A percentile compares a stretch with the other conserved stretches of the same genome.
phyloP scores from a whole-genome alignment of 2,888 invertebrate genomes.

The Monoplex corrugatus region DNA sequence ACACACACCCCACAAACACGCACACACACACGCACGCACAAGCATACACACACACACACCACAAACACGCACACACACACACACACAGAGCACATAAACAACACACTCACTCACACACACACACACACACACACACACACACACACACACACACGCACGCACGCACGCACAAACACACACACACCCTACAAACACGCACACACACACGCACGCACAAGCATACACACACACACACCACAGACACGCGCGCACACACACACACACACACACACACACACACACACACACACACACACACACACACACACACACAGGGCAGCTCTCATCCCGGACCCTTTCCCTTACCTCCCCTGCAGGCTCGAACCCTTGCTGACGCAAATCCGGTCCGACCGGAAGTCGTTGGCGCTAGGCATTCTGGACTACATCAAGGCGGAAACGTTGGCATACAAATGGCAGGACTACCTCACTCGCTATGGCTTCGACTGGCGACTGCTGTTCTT shows the following conservation, averaged over 20 bases:
- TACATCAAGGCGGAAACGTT: conserved; percentile 57
- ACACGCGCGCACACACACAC: background rate
- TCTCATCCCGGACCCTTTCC: background rate
- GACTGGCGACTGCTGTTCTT: conserved; percentile 73
- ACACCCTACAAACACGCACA: background rate
- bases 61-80: too few relatives aligned
- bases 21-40: too few relatives aligned
- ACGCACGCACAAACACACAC: too few relatives aligned
- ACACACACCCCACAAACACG: too few relatives aligned
- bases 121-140: background rate
- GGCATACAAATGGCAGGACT: conserved; percentile 63
- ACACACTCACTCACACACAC: background rate
- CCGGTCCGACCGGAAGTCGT: conserved; percentile 23
- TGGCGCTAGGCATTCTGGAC: conserved; percentile 41
- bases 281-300: background rate
- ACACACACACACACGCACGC: too few relatives aligned
- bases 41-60: too few relatives aligned
- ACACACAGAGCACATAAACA: too few relatives aligned
- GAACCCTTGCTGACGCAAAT: conserved; percentile 38
- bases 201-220: background rate
- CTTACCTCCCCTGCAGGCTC: conserved; percentile 39
- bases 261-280: background rate
- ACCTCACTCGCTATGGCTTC: conserved; percentile 69
- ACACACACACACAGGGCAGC: background rate
- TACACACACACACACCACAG: background rate